Base-by-base conservation (phyloP, 2,797 vertebrate species). In the Salarias fasciatus region DNA sequence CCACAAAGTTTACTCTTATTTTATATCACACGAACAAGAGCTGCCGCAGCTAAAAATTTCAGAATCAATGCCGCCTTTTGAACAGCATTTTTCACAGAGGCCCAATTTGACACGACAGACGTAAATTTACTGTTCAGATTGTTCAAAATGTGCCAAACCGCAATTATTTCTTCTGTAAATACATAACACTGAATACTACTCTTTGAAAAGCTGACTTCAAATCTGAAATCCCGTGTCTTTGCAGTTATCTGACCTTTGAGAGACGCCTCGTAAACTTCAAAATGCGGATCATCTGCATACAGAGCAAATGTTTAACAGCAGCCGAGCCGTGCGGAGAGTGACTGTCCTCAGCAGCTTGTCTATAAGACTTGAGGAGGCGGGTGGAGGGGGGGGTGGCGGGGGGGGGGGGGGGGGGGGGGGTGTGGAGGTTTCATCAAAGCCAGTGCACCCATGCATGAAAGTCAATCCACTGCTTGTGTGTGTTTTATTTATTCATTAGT, bases 401-500 rank as follows among this genome's bases (percentile, higher is more conserved):
- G 8, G 31, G 8, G n/a, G 31, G 6, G 36, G 36, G 36, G 5
- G 5, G 36, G 36, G 36, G 8, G 11, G 6, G 44, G 50, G 58
- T 40, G 18, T 63, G 57, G 45, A 58, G 31, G 57, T 78, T 11
- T 92, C 85, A 92, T 91, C 88, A 91, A 87, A 88, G 86, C 69
- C 73, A 68, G 76, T 50, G 85, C 83, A 83, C n/a, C 85, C 89
- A 88, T 80, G 91, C 92, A 83, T 92, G 90, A 91, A 92, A 91
- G 89, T 91, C 90, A 91, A 86, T 91, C 88, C 88, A 88, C 85
- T 86, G 87, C 84, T 80, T 86, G 82, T 86, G 85, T 90, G 87
- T 90, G 84, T 90, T 89, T 91, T 92, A 92, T 91, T 92, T 92
- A 89, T 91, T 92, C 89, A 91, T 93, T 91, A 93, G 89, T 91